Evolutionary conservation across 2,888 invertebrate species (phyloP).

Genomic region (Amiota communis): DNA sequence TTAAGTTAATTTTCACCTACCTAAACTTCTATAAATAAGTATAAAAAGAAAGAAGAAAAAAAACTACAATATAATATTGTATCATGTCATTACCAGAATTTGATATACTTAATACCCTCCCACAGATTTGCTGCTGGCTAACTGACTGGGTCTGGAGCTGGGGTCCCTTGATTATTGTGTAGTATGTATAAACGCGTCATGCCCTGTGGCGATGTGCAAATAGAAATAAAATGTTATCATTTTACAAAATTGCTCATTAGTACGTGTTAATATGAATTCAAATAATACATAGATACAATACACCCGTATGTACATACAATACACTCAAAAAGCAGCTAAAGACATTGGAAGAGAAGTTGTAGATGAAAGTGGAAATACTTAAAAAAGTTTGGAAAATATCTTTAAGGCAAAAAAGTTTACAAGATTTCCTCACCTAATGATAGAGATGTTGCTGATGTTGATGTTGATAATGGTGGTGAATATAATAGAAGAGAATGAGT

Average conservation of each 20-base stretch:
- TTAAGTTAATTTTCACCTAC: too few species aligned
- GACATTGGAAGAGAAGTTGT: slow-evolving; percentile 3
- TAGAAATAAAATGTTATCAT: slow-evolving; percentile 61
- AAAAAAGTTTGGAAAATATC: slow-evolving; percentile 37
- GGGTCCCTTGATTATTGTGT: not conserved
- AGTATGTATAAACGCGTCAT: not conserved
- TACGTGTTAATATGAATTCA: slow-evolving; percentile 58
- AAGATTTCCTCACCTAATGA: slow-evolving; percentile 48
- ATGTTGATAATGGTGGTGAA: slow-evolving; percentile 6
- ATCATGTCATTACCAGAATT: too few species aligned
- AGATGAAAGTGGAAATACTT: slow-evolving; percentile 43
- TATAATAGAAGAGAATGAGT: too few species aligned
- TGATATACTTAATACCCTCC: too few species aligned
- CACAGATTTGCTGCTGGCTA: too few species aligned
- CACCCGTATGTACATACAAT: not conserved
- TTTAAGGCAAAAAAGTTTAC: slow-evolving; percentile 51
- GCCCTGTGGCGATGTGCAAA: slow-evolving; percentile 37
- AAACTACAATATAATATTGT: too few species aligned
- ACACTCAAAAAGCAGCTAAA: not conserved
- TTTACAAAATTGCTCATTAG: slow-evolving; percentile 66
- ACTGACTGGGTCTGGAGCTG: not conserved
- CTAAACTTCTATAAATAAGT: too few species aligned
- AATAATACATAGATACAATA: slow-evolving; percentile 8
- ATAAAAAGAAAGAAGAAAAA: too few species aligned
- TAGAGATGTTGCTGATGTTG: not conserved